These are phyloP conservation scores for Bradypodion ventrale DNA, from an alignment of 2,797 vertebrate genomes.

Conservation along the genomic window DNA sequence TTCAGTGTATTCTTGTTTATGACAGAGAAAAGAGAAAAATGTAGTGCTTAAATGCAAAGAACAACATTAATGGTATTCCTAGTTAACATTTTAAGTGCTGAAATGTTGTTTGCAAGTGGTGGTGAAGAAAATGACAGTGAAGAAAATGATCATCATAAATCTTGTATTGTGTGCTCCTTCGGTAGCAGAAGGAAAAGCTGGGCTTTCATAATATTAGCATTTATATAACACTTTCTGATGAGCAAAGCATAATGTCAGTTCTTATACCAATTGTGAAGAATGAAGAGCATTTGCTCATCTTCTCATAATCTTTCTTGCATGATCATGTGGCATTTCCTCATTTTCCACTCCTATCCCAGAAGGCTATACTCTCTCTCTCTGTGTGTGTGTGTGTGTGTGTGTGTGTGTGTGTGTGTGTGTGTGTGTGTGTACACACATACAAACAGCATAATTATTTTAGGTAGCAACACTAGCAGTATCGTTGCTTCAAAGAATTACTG, in stretches of 20 bases:
- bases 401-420: too few species aligned
- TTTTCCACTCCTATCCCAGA: background rate
- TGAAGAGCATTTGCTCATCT: background rate
- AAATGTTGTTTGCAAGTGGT: background rate
- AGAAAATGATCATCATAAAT: background rate
- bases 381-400: too few species aligned
- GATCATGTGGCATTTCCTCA: background rate
- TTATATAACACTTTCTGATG: background rate
- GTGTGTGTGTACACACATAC: too few species aligned
- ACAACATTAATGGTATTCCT: slow-evolving; percentile 20
- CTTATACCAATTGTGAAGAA: background rate
- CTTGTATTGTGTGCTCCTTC: background rate
- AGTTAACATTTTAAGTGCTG: slow-evolving; percentile 9
- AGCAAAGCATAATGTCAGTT: background rate
- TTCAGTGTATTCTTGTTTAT: slow-evolving; percentile 36
- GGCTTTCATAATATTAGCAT: background rate
- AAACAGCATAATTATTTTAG: too few species aligned
- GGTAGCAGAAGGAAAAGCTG: background rate
- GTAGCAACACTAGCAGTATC: too few species aligned
- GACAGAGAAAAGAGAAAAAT: slow-evolving; percentile 15
- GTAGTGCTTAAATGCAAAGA: slow-evolving; percentile 1
- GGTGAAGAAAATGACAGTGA: background rate
- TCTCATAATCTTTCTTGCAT: background rate
- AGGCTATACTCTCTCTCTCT: too few species aligned
- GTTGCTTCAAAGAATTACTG: too few species aligned